Evolutionary conservation across 2,888 invertebrate species (phyloP).

Genomic region (Ethmia dodecea): DNA sequence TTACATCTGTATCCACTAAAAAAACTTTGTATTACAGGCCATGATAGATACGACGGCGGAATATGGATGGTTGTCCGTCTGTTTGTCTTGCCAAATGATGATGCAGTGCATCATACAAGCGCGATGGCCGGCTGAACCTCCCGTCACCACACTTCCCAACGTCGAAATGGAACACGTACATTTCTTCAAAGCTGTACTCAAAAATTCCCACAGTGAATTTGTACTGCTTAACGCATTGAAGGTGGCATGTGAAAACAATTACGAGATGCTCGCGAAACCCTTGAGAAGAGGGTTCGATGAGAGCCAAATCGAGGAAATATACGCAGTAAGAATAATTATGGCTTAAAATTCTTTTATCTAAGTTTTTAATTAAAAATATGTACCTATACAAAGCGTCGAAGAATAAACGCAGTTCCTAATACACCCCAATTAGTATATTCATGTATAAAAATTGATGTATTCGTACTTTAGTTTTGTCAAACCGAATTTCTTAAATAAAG

Average conservation of each 20-base stretch:
- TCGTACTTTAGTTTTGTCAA: too few species aligned
- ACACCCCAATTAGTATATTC: too few species aligned
- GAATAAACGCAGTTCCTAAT: too few species aligned
- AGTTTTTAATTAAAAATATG: too few species aligned
- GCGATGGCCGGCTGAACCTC: constrained; percentile 87
- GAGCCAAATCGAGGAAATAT: constrained; percentile 82
- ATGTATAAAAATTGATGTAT: too few species aligned
- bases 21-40: constrained; percentile 79
- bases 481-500: too few species aligned
- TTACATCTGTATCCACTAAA: too few species aligned
- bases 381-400: too few species aligned
- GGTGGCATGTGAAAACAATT: constrained; percentile 69
- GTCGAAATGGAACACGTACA: constrained; percentile 81
- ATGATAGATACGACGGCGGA: constrained; percentile 97
- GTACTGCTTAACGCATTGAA: constrained; percentile 79
- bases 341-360: too few species aligned
- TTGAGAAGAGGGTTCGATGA: constrained; percentile 82
- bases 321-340: constrained; percentile 78
- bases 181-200: constrained; percentile 73
- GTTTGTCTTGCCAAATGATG: constrained; percentile 85
- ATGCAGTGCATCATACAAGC: constrained; percentile 96
- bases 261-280: constrained; percentile 78
- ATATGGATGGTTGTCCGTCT: constrained; percentile 91
- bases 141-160: constrained; percentile 87
- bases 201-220: constrained; percentile 51